Conservation (phyloP, 2,888 invertebrate species). For the Sylvicola cinctus region DNA sequence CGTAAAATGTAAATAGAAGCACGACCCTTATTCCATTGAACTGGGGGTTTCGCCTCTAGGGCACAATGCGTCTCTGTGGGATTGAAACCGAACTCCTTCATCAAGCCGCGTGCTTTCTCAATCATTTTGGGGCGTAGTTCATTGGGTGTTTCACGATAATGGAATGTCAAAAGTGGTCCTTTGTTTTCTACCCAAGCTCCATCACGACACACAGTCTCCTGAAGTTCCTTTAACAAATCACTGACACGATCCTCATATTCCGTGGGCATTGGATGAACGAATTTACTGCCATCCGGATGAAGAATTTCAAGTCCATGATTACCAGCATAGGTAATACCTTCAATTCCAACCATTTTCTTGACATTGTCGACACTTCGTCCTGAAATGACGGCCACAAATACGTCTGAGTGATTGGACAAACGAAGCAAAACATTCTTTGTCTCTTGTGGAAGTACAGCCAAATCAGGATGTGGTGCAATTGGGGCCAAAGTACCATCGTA, state of each 20-base stretch:
- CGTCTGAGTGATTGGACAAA: conserved; percentile 65
- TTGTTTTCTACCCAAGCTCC: conserved; percentile 89
- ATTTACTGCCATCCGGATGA: conserved; percentile 77
- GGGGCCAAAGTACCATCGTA: conserved; percentile 80
- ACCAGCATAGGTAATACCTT: conserved; percentile 77
- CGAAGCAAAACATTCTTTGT: conserved; percentile 67
- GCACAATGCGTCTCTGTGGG: conserved; percentile 68
- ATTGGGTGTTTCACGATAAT: conserved; percentile 64
- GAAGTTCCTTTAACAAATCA: conserved; percentile 52
- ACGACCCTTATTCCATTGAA: conserved; percentile 80
- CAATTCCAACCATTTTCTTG: conserved; percentile 77
- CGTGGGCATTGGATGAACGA: conserved; percentile 77
- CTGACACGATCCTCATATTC: conserved; percentile 65
- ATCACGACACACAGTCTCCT: conserved; percentile 66
- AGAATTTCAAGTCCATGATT: conserved; percentile 76
- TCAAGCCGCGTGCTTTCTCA: conserved; percentile 48
- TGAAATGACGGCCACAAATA: conserved; percentile 71
- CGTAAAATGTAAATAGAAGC: conserved; percentile 79
- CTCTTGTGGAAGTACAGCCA: conserved; percentile 67
- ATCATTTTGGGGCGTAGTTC: conserved; percentile 45
- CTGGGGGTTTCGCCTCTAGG: conserved; percentile 76
- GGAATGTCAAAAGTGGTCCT: conserved; percentile 68
- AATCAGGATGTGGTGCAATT: conserved; percentile 73
- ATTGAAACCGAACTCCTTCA: conserved; percentile 55
- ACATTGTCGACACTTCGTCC: conserved; percentile 75